Base-by-base conservation (phyloP, 2,888 invertebrate species). In the Ormyrus pomaceus region DNA sequence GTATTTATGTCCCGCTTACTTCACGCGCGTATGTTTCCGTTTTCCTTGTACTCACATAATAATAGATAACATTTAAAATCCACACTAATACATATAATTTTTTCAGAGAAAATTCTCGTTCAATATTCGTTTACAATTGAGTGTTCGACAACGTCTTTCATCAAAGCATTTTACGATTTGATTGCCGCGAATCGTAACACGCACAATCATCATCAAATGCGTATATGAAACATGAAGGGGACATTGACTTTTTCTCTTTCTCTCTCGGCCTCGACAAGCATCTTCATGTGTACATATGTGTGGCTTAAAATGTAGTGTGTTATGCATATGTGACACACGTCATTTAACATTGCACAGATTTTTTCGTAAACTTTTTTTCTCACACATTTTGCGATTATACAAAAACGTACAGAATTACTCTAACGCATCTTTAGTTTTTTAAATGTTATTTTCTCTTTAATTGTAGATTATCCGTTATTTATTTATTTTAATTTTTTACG, bases 131-230 rank as follows among this genome's bases (percentile, higher is more conserved):
- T 73, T 76, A 81, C 34, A 55, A 68, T 50, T 5, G 55, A 68
- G 50, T 58, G 65, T 68, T 50, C 53, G 34, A 56, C 56, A n/a
- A 68, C 68, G 50, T 10, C 64, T 70, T 45, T 73, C 48, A 65
- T 53, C 34, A 56, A 71, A 78, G 75, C 78, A 75, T 78, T 78
- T 81, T 75, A 64, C 65, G 48, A 51, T 81, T 78, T 81, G 81
- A 81, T 78, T 78, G 66, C 46, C 81, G 78, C 56, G 78, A 81
- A 78, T 64, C 68, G 75, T 72, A 80, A 78, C 66, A 72, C 72
- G 81, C 78, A 51, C 73, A 69, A 64, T 79, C 53, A 59, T 73
- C 50, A n/a, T 51, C 58, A n/a, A 48, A 62, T 62, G 55, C 46
- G 69, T 56, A 51, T 59, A 45, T 50, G 56, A 9, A 46, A 50